Conservation (phyloP, 1,140 invertebrate species). For the Drosophila pruinosa region DNA sequence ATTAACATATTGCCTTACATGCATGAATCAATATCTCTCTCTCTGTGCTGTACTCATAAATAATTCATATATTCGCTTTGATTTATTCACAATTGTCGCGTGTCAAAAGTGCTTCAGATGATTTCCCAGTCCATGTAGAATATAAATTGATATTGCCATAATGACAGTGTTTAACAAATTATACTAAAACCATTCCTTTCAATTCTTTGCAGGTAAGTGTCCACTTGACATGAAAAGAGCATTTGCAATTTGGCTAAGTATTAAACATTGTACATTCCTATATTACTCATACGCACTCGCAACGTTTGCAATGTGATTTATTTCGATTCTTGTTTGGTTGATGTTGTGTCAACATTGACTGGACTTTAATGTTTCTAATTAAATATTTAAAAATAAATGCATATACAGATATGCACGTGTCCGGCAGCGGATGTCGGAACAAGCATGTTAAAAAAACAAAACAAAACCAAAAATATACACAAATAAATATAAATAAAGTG, state of each 20-base stretch:
- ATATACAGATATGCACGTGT: constrained; percentile 19
- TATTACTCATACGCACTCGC: constrained; percentile 46
- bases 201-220: constrained; percentile 44
- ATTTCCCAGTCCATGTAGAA: constrained; percentile 2
- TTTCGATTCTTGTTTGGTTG: neutral
- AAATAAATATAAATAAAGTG: constrained; percentile 47
- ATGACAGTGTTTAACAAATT: neutral
- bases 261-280: neutral
- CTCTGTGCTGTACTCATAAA: constrained; percentile 5
- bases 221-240: neutral
- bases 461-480: neutral
- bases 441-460: neutral
- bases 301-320: neutral
- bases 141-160: neutral
- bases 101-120: constrained; percentile 34
- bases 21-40: constrained; percentile 1
- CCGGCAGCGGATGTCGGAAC: constrained; percentile 46
- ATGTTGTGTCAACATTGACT: neutral
- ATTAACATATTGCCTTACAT: constrained; percentile 25
- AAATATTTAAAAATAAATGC: constrained; percentile 48
- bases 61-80: constrained; percentile 27
- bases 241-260: constrained; percentile 7
- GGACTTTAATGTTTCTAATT: constrained; percentile 44
- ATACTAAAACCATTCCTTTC: constrained; percentile 10
- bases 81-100: constrained; percentile 28